These are phyloP conservation scores for Corythornis cristatus DNA, from an alignment of 2,113 vertebrate genomes.

Conservation along the genomic window DNA sequence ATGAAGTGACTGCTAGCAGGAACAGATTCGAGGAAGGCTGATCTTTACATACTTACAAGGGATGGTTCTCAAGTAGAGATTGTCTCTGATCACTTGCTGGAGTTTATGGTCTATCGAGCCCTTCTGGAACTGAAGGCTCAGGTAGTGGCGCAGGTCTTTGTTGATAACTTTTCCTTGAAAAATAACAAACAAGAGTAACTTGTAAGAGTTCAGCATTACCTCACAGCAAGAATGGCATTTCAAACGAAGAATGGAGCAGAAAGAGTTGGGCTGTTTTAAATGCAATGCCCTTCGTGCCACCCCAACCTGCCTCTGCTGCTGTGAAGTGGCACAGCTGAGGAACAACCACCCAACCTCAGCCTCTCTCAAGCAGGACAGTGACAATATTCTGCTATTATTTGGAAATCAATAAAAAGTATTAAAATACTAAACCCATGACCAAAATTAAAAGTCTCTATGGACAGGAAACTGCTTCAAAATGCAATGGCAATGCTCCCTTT, in stretches of 20 bases:
- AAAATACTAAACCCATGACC: neutral
- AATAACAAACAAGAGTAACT: neutral
- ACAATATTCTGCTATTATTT: neutral
- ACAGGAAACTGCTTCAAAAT: neutral
- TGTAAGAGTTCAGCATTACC: neutral
- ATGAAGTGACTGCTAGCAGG: neutral
- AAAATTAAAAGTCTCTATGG: neutral
- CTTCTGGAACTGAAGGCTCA: constrained; percentile 99
- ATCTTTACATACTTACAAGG: constrained; percentile 89
- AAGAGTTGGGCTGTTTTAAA: neutral
- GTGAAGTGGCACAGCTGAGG: neutral
- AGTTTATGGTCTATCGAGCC: constrained; percentile 98
- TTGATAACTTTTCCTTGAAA: constrained; percentile 95
- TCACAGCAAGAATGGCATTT: neutral
- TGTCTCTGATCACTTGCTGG: constrained; percentile 99
- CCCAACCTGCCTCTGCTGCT: neutral
- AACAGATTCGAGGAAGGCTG: neutral
- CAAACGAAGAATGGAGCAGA: neutral
- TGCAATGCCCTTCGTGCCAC: neutral
- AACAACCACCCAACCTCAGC: neutral
- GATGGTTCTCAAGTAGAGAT: constrained; percentile 97
- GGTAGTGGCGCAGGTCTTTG: constrained; percentile 94
- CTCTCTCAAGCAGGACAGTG: neutral
- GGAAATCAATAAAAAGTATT: neutral
- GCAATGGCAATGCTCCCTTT: neutral